Evolutionary conservation across 2,888 invertebrate species (phyloP).

Genomic region (Apoderus coryli): DNA sequence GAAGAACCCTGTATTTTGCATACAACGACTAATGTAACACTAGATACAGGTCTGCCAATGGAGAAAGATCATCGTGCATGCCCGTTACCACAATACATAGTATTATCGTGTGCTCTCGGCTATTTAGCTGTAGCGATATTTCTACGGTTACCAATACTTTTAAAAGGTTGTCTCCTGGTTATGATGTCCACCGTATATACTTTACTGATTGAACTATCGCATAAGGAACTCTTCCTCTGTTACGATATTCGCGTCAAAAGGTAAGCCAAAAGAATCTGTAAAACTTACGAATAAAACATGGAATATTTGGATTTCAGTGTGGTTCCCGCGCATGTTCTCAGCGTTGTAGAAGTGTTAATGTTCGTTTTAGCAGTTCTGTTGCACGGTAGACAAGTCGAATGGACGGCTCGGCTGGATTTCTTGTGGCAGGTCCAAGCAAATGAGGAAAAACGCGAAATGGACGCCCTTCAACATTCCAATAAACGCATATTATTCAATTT

Average conservation of each 20-base stretch:
- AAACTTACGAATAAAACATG: too few relatives aligned
- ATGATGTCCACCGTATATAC: slow-evolving; percentile 70
- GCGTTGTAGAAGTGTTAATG: slow-evolving; percentile 66
- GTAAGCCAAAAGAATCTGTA: slow-evolving; percentile 46
- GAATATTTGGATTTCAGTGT: slow-evolving; percentile 23
- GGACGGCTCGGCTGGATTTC: slow-evolving; percentile 76
- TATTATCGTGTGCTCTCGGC: slow-evolving; percentile 70
- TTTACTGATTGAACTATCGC: slow-evolving; percentile 67
- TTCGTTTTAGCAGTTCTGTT: slow-evolving; percentile 71
- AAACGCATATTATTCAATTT: slow-evolving; percentile 78
- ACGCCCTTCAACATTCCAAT: slow-evolving; percentile 81
- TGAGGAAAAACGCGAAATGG: slow-evolving; percentile 87
- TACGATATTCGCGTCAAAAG: slow-evolving; percentile 63
- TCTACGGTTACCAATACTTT: slow-evolving; percentile 64
- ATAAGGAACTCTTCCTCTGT: slow-evolving; percentile 63
- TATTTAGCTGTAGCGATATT: slow-evolving; percentile 77
- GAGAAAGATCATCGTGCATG: slow-evolving; percentile 59
- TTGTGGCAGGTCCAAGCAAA: slow-evolving; percentile 75
- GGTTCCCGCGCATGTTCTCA: slow-evolving; percentile 64
- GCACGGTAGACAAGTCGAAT: slow-evolving; percentile 77
- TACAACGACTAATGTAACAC: slow-evolving; percentile 38
- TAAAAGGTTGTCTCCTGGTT: slow-evolving; percentile 63
- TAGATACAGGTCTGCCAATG: slow-evolving; percentile 28
- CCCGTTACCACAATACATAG: slow-evolving; percentile 76
- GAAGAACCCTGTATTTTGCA: slow-evolving; percentile 34